phyloP scores from a whole-genome alignment of 2,888 invertebrate genomes.

The Salticus scenicus region DNA sequence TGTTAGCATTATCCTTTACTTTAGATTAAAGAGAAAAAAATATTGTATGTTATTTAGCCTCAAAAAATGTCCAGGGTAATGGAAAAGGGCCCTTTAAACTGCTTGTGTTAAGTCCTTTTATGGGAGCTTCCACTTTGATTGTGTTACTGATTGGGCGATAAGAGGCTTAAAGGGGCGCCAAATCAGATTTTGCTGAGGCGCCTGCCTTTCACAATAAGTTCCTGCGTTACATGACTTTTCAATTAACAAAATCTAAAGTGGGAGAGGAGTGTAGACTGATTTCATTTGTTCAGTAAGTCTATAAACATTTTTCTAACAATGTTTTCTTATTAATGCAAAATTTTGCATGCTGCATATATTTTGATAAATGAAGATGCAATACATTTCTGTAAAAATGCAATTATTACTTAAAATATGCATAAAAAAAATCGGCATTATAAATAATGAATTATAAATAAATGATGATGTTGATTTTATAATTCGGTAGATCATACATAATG shows the following conservation, averaged over 20 bases:
- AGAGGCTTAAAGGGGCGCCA: constrained; percentile 38
- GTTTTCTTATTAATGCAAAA: background rate
- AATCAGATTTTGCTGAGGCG: constrained; percentile 33
- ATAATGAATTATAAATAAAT: too few relatives aligned
- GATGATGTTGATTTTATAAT: too few relatives aligned
- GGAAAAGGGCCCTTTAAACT: background rate
- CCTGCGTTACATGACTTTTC: background rate
- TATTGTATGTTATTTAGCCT: background rate
- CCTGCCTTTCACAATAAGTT: background rate
- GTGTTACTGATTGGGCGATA: constrained; percentile 30
- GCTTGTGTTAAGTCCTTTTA: constrained; percentile 33
- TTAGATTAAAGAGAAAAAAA: background rate
- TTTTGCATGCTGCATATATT: background rate
- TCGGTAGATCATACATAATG: too few relatives aligned
- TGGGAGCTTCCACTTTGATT: constrained; percentile 24
- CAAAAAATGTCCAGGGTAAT: background rate
- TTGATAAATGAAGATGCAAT: too few relatives aligned
- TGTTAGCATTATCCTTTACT: background rate
- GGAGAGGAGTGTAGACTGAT: background rate
- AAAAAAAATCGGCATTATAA: too few relatives aligned
- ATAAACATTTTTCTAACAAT: background rate
- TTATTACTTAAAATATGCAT: too few relatives aligned
- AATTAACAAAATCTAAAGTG: background rate
- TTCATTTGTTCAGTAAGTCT: background rate
- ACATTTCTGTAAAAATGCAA: too few relatives aligned